Evolutionary conservation across 2,888 invertebrate genomes (phyloP).

Genomic region (Steinernema hermaphroditum): DNA sequence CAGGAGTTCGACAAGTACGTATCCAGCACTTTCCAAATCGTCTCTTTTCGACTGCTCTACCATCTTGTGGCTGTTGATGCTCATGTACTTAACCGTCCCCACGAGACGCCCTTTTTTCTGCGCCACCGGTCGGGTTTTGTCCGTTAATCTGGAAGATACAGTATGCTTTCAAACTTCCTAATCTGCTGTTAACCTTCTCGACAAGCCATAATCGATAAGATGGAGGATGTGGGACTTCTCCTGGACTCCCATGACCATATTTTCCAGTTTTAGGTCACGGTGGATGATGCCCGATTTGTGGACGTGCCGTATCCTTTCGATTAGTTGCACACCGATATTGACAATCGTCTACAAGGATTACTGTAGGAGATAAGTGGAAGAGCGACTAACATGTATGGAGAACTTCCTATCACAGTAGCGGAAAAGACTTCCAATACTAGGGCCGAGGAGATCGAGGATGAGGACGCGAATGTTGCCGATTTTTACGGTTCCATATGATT

Average conservation of each 20-base stretch:
- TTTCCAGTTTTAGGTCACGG: slow-evolving; percentile 14
- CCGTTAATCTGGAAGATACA: slow-evolving; percentile 25
- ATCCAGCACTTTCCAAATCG: slow-evolving; percentile 55
- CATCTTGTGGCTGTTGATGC: slow-evolving; percentile 51
- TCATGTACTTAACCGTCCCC: slow-evolving; percentile 58
- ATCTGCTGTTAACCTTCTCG: background rate
- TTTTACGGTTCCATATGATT: slow-evolving; percentile 11
- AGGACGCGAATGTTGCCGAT: slow-evolving; percentile 18
- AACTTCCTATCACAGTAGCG: slow-evolving; percentile 19
- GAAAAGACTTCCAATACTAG: slow-evolving; percentile 6
- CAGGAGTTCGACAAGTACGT: slow-evolving; percentile 53
- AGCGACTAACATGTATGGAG: slow-evolving; percentile 4
- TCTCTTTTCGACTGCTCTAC: slow-evolving; percentile 51
- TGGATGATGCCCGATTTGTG: slow-evolving; percentile 37
- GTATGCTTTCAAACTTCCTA: slow-evolving; percentile 13
- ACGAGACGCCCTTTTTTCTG: slow-evolving; percentile 38
- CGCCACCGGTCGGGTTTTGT: background rate
- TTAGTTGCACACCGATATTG: slow-evolving; percentile 49
- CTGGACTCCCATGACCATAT: slow-evolving; percentile 27
- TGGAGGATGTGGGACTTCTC: slow-evolving; percentile 17
- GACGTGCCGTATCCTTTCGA: slow-evolving; percentile 48
- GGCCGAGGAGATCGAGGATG: slow-evolving; percentile 6
- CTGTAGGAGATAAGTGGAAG: background rate
- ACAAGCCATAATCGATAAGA: slow-evolving; percentile 20
- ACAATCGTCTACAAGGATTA: slow-evolving; percentile 46